These are phyloP conservation scores for Tetraneura akinire DNA, from an alignment of 1,140 invertebrate genomes.

Conservation along the genomic window DNA sequence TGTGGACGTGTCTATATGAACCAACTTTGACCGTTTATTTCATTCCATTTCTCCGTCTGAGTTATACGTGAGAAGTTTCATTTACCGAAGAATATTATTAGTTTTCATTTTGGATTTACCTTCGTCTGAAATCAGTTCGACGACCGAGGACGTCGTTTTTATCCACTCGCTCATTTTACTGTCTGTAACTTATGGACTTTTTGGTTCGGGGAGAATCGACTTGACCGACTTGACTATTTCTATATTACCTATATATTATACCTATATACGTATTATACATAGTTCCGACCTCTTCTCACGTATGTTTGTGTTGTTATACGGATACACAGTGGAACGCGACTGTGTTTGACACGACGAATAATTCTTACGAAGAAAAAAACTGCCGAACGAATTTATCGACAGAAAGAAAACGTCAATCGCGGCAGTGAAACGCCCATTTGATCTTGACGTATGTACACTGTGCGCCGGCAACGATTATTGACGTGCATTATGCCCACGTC, in stretches of 20 bases:
- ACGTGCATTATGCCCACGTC: no score
- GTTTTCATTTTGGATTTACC: background rate
- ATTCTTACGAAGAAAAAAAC: background rate
- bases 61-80: background rate
- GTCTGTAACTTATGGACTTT: background rate
- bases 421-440: background rate
- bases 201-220: no score
- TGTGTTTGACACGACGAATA: conserved; percentile 29
- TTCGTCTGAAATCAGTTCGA: background rate
- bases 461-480: background rate
- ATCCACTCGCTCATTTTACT: conserved; percentile 2
- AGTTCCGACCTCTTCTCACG: conserved; percentile 3
- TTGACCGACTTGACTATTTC: no score
- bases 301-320: no score
- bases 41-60: background rate
- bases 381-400: background rate
- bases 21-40: conserved; percentile 14
- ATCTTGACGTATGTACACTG: conserved; percentile 5
- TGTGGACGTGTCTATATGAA: background rate
- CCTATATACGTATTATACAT: background rate
- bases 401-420: conserved; percentile 3
- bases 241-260: no score
- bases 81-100: background rate
- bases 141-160: background rate
- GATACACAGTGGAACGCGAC: background rate